Conservation (phyloP, 2,888 invertebrate genomes). For the Cryptocephalus moraei region DNA sequence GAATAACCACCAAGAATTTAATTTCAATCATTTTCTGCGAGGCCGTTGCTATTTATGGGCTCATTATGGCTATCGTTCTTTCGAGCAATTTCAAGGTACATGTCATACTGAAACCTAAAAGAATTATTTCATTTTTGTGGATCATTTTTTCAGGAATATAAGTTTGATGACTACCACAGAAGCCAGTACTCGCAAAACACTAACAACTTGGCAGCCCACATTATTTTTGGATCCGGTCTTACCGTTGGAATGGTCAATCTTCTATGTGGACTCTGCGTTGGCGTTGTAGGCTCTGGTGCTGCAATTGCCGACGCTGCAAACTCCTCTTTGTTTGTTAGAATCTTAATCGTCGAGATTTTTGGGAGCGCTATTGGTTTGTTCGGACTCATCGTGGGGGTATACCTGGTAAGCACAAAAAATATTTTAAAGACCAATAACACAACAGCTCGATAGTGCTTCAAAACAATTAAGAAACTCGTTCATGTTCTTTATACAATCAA, state of each 20-base stretch:
- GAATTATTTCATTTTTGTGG: not conserved
- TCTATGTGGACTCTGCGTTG: conserved; percentile 91
- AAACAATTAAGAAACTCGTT: too few species aligned
- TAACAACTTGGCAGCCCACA: conserved; percentile 77
- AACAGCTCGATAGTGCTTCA: not conserved
- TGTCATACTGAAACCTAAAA: not conserved
- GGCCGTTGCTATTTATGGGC: conserved; percentile 97
- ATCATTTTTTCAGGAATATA: conserved; percentile 17
- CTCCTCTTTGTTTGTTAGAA: conserved; percentile 93
- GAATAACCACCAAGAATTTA: conserved; percentile 98
- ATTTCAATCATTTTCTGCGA: conserved; percentile 99
- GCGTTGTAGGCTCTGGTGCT: conserved; percentile 94
- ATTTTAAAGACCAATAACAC: not conserved
- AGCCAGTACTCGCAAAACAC: conserved; percentile 28
- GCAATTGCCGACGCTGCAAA: conserved; percentile 98
- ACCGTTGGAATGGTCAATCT: conserved; percentile 93
- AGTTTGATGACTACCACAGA: conserved; percentile 7
- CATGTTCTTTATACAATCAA: not conserved
- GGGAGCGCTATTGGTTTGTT: conserved; percentile 98
- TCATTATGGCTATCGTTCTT: conserved; percentile 95
- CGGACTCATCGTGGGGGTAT: conserved; percentile 96
- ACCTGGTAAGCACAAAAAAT: conserved; percentile 48
- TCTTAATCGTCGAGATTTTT: conserved; percentile 97
- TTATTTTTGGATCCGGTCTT: conserved; percentile 91
- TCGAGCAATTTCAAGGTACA: conserved; percentile 63